Percentiles rank a stretch among this genome's conserved stretches.
Evolutionary conservation across 2,113 vertebrate species (phyloP).

Genomic region (Columbina picui): DNA sequence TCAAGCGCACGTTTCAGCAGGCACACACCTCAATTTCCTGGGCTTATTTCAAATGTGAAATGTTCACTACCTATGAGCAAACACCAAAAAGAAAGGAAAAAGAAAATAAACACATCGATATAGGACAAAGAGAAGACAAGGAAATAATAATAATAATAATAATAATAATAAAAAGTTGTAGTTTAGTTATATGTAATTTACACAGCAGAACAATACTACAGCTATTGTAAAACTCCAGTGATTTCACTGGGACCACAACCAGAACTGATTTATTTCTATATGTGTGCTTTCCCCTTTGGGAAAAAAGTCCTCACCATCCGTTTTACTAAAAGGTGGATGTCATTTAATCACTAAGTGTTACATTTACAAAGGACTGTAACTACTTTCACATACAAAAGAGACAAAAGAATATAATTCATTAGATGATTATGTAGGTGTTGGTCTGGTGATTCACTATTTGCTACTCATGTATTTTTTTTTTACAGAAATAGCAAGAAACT

Average conservation of each 20-base stretch:
- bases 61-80: not conserved
- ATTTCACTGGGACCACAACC: not conserved
- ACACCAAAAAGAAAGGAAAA: not conserved
- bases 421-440: not conserved
- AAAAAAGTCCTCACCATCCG: not conserved
- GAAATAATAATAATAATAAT: not conserved
- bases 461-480: not conserved
- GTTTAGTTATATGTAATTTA: not conserved
- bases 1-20: not conserved
- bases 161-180: not conserved
- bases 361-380: not conserved
- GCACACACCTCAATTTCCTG: not conserved
- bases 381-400: not conserved
- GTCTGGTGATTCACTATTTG: constrained; percentile 5
- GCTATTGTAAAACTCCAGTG: not conserved
- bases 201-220: not conserved
- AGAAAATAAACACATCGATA: not conserved
- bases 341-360: constrained; percentile 11
- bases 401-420: constrained; percentile 1
- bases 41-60: not conserved
- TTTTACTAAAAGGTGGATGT: not conserved
- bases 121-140: not conserved
- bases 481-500: constrained; percentile 5
- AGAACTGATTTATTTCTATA: not conserved
- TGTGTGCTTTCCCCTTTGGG: not conserved